These are phyloP conservation scores for Hucho hucho DNA, from an alignment of 2,113 vertebrate genomes.

Conservation along the genomic window DNA sequence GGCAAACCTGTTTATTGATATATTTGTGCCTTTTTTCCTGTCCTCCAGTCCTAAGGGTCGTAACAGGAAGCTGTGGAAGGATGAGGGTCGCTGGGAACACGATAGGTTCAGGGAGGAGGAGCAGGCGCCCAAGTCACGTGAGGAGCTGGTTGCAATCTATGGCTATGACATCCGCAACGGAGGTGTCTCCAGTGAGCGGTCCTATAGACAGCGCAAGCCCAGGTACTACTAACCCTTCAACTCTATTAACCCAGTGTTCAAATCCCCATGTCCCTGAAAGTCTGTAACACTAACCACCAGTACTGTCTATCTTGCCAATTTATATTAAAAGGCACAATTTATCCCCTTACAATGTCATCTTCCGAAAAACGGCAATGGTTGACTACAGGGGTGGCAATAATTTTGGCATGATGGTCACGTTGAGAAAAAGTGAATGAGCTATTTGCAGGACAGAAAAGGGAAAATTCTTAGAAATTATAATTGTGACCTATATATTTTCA, in stretches of 20 bases:
- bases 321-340: no score
- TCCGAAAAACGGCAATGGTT: fast-evolving
- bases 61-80: conserved; percentile 95
- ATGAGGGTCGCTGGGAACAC: conserved; percentile 95
- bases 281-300: no score
- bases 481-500: no score
- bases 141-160: conserved; percentile 93
- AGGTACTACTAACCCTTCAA: conserved; percentile 68
- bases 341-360: no score
- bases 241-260: neutral
- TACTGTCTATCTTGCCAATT: neutral
- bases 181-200: conserved; percentile 79
- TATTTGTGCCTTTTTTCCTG: neutral
- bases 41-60: conserved; percentile 86
- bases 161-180: conserved; percentile 95
- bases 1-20: neutral
- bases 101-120: conserved; percentile 97
- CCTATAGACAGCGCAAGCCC: conserved; percentile 79
- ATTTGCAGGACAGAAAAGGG: no score
- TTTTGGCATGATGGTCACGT: no score
- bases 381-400: no score
- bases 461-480: no score
- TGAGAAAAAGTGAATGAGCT: no score
- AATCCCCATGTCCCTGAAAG: no score
- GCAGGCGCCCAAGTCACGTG: conserved; percentile 93